A percentile compares a stretch with the other conserved stretches of the same genome.
Conservation (phyloP, 2,797 vertebrate species). For the Acrossocheilus wenchowensis region DNA sequence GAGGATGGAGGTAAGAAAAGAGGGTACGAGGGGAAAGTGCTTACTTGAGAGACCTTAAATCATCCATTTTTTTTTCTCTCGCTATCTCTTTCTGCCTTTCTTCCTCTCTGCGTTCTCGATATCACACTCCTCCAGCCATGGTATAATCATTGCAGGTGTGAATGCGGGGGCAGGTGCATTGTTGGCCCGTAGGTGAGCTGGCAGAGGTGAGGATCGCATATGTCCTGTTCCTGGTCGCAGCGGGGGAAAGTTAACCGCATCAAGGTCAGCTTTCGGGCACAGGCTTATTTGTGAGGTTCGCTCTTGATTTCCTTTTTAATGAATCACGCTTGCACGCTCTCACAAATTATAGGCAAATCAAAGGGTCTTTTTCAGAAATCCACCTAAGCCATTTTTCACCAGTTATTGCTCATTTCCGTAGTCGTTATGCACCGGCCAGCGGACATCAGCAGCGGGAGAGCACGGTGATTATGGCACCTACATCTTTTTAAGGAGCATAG, state of each 20-base stretch:
- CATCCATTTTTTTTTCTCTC: conserved; percentile 35
- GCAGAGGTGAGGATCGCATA: conserved; percentile 66
- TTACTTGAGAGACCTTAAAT: conserved; percentile 55
- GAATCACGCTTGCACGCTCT: conserved; percentile 19
- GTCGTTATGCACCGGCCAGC: conserved; percentile 32
- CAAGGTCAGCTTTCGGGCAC: conserved; percentile 61
- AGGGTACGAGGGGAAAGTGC: conserved; percentile 45
- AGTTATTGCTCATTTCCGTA: conserved; percentile 50
- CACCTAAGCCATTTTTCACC: conserved; percentile 51
- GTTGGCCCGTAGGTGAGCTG: conserved; percentile 66
- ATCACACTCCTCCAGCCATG: conserved; percentile 47
- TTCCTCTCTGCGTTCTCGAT: conserved; percentile 27
- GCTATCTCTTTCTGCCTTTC: conserved; percentile 59
- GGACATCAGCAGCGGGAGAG: conserved; percentile 46
- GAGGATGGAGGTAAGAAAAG: conserved; percentile 20
- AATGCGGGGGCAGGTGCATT: conserved; percentile 65
- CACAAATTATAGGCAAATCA: conserved; percentile 46
- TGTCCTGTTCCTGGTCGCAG: conserved; percentile 64
- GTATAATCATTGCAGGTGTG: conserved; percentile 59
- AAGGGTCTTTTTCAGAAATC: conserved; percentile 31
- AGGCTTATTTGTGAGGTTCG: background rate
- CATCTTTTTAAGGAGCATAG: conserved; percentile 53
- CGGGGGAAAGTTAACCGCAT: conserved; percentile 64
- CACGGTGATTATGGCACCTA: conserved; percentile 48
- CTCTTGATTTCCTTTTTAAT: conserved; percentile 31